Conservation (phyloP, 1,140 invertebrate species). For the Octopus bimaculoides region DNA sequence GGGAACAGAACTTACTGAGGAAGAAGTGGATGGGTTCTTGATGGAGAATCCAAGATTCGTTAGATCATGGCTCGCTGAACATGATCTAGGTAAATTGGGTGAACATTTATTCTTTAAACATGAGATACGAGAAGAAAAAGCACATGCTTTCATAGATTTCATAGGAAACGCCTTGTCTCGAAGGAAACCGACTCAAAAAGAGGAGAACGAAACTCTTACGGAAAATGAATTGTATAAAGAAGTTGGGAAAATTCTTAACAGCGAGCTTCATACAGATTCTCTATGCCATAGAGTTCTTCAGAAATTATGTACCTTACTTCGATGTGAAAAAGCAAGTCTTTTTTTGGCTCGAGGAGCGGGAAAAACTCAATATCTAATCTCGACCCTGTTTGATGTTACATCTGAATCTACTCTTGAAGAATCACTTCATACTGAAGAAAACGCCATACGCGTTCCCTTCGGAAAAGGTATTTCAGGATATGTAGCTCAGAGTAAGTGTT, state of each 20-base stretch:
- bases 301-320: slow-evolving; percentile 87
- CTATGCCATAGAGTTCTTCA: slow-evolving; percentile 94
- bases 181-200: too few species aligned
- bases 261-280: slow-evolving; percentile 88
- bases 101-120: too few species aligned
- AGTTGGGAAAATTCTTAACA: slow-evolving; percentile 93
- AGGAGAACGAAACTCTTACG: slow-evolving; percentile 61
- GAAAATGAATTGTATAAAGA: slow-evolving; percentile 94
- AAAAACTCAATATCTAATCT: slow-evolving; percentile 70
- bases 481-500: slow-evolving; percentile 86
- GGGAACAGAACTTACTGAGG: too few species aligned
- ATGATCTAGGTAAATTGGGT: too few species aligned
- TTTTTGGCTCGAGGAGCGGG: slow-evolving; percentile 78
- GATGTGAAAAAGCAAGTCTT: slow-evolving; percentile 87
- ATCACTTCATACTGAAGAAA: slow-evolving; percentile 55
- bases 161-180: too few species aligned
- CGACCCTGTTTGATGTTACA: slow-evolving; percentile 87
- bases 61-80: too few species aligned
- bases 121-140: too few species aligned
- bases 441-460: slow-evolving; percentile 63
- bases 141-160: too few species aligned
- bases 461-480: slow-evolving; percentile 85
- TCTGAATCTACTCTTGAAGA: slow-evolving; percentile 72
- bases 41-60: too few species aligned
- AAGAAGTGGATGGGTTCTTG: too few species aligned